phyloP scores from a whole-genome alignment of 2,797 vertebrate genomes.

The Anguilla anguilla region DNA sequence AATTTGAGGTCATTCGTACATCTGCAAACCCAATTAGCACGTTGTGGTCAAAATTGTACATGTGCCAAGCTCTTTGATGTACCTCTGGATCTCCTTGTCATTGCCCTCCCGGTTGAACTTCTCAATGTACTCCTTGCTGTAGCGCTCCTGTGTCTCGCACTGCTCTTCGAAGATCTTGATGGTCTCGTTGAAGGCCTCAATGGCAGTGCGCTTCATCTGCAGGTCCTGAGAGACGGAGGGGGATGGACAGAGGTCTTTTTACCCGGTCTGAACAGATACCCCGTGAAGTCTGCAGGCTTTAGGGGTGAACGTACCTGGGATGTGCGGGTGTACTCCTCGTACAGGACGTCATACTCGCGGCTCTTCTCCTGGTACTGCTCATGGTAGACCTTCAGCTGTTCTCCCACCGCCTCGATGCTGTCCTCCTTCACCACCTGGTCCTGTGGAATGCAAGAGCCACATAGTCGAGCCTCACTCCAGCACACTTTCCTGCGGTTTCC shows the following conservation, averaged over 20 bases:
- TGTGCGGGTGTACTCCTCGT: conserved; percentile 84
- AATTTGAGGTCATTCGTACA: not conserved
- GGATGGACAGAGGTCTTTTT: not conserved
- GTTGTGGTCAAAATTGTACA: not conserved
- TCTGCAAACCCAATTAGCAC: not conserved
- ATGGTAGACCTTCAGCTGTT: conserved; percentile 87
- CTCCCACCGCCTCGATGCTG: conserved; percentile 84
- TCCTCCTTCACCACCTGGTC: conserved; percentile 87
- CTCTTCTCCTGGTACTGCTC: conserved; percentile 90
- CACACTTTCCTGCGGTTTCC: not conserved
- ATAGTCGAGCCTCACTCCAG: not conserved
- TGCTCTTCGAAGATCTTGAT: conserved; percentile 95
- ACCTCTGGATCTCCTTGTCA: conserved; percentile 86
- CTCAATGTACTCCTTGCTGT: conserved; percentile 89
- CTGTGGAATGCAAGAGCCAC: conserved; percentile 43
- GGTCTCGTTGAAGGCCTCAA: conserved; percentile 90
- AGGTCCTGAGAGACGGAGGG: conserved; percentile 72
- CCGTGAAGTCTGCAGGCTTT: not conserved
- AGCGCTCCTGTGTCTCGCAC: conserved; percentile 87
- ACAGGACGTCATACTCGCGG: conserved; percentile 85
- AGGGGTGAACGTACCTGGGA: conserved; percentile 76
- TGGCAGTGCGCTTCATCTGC: conserved; percentile 89
- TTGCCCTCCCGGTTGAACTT: conserved; percentile 85
- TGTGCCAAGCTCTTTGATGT: conserved; percentile 30
- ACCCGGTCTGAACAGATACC: not conserved